Base-by-base conservation (phyloP, 2,888 invertebrate species). In the Elmis aenea region DNA sequence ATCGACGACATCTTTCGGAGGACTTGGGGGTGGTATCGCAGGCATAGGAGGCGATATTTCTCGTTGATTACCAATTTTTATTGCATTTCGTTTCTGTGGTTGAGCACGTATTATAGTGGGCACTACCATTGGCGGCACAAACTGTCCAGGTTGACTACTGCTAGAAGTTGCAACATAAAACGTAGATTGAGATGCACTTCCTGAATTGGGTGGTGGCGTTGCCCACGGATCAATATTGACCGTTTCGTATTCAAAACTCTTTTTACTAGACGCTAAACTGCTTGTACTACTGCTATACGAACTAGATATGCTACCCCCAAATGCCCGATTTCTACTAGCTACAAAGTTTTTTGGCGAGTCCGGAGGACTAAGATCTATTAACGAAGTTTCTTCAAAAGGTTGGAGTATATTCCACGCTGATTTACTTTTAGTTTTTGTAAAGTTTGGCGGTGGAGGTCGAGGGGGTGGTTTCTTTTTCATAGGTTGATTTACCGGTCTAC, bases 51-150 rank as follows among this genome's bases (percentile, higher is more conserved):
- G 84, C 12, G 84, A 84, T 58, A 71, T 69, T 70, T 72, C 37
- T 27, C 37, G 31, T 13, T 66, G 48, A 9, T 67, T 61, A 31
- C 67, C 62, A 42, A 23, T 26, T 35, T 40, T 40, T 6, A n/a
- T 15, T 15, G 14, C 11, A 25, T 23, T 33, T 10, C 23, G 10
- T 32, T 46, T 50, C 12, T 42, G 45, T 9, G 77, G 77, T 57
- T 78, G 79, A 1, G 80, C 76, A 37, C 83, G 68, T 38, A 88
- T 88, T 58, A 88, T 88, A 23, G 88, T 87, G 2, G 88, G 87
- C 55, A 46, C 47, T 8, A 42, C 38, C 29, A 50, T 40, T 31
- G 41, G 38, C 14, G 43, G 33, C 29, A 27, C 30, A n/a, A n/a
- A n/a, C 3, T 20, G 1, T 3, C 11, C 21, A 3, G 16, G 23